phyloP scores from a whole-genome alignment of 2,797 vertebrate species.

The Nannoperca obscura region DNA sequence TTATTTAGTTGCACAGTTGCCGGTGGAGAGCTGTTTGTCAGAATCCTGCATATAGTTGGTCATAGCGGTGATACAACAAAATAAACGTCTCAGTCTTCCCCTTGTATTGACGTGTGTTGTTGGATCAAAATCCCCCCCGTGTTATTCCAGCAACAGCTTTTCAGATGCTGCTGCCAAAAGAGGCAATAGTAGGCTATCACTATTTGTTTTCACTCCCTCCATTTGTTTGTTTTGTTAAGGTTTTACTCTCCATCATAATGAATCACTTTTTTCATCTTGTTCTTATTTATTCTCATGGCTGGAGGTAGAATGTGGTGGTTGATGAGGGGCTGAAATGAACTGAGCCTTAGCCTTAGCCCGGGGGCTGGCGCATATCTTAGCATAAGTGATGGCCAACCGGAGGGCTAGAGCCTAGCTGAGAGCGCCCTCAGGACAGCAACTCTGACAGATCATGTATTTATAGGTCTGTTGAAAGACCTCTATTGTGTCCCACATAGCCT shows the following conservation, averaged over 20 bases:
- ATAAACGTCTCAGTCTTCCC: constrained; percentile 27
- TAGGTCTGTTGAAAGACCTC: constrained; percentile 89
- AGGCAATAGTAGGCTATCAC: constrained; percentile 68
- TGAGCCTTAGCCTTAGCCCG: constrained; percentile 85
- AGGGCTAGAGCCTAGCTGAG: constrained; percentile 83
- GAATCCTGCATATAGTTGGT: constrained; percentile 18
- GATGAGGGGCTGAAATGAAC: constrained; percentile 88
- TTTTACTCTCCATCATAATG: constrained; percentile 85
- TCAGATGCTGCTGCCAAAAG: constrained; percentile 63
- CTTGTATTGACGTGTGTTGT: constrained; percentile 14
- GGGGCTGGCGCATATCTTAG: constrained; percentile 86
- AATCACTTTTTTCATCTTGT: constrained; percentile 83
- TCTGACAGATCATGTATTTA: constrained; percentile 90
- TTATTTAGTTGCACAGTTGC: constrained; percentile 20
- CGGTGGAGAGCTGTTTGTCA: constrained; percentile 11
- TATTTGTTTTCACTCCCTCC: constrained; percentile 75
- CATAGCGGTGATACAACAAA: constrained; percentile 7
- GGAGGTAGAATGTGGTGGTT: constrained; percentile 83
- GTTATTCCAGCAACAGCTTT: constrained; percentile 53
- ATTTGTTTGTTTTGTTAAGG: constrained; percentile 86
- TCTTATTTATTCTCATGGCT: constrained; percentile 86
- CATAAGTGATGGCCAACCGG: constrained; percentile 87
- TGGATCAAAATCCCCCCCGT: constrained; percentile 30
- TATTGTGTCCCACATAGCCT: constrained; percentile 89
- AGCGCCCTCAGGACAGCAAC: constrained; percentile 83